Evolutionary conservation across 35 echinoderm and acorn worm genomes (phyloP).

Genomic region (Holothuria glaberrima): DNA sequence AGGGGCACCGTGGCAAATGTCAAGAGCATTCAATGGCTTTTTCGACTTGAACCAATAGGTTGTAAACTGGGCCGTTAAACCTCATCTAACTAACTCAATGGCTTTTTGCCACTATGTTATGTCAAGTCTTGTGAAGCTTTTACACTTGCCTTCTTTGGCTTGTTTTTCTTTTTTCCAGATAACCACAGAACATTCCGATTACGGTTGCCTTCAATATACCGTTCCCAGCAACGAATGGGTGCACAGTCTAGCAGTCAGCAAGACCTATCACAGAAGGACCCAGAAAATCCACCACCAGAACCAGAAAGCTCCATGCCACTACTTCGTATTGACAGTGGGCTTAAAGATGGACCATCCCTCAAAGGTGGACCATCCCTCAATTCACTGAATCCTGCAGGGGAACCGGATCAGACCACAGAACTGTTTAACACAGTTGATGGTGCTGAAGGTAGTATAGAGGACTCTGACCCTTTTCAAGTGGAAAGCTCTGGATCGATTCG

Average conservation of each 20-base stretch:
- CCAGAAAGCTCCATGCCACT: slow-evolving; percentile 85
- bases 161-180: slow-evolving; percentile 63
- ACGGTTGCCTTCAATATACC: slow-evolving; percentile 85
- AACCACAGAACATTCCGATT: slow-evolving; percentile 98
- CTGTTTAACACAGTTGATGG: not conserved
- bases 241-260: slow-evolving; percentile 44
- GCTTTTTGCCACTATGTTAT: too few species aligned
- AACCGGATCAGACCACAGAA: not conserved
- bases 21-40: too few species aligned
- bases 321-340: slow-evolving; percentile 35
- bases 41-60: too few species aligned
- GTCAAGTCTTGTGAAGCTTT: too few species aligned
- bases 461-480: slow-evolving; percentile 68
- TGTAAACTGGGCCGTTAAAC: too few species aligned
- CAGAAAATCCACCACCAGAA: slow-evolving; percentile 55
- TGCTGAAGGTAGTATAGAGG: slow-evolving; percentile 29
- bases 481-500: slow-evolving; percentile 38
- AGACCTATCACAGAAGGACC: slow-evolving; percentile 29
- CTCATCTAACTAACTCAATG: too few species aligned
- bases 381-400: slow-evolving; percentile 8
- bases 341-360: slow-evolving; percentile 43
- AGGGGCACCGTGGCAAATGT: too few species aligned
- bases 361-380: slow-evolving; percentile 23
- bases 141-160: too few species aligned
- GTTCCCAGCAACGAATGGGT: slow-evolving; percentile 42